Base-by-base conservation (phyloP, 2,113 vertebrate species). In the Dendropsophus ebraccatus region DNA sequence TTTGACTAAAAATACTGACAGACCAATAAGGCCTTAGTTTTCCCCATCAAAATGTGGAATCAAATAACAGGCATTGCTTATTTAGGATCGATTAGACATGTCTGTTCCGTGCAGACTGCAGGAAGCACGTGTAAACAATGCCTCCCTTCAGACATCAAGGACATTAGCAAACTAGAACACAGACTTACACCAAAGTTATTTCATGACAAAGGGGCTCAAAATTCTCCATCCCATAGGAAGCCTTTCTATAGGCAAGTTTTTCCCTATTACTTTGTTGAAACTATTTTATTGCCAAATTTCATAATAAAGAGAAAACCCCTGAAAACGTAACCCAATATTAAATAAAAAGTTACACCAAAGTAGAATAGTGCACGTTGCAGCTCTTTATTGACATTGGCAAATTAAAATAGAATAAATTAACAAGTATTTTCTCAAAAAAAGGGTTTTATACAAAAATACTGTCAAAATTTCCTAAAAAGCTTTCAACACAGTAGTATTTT, bases 391-490 rank as follows among this genome's bases (percentile, higher is more conserved):
- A 96, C 94, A 95, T 96, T 95, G 94, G 95, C 95, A 96, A 96
- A 96, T 96, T 96, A 96, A 96, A 96, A 96, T 96, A 95, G 93
- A 96, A 96, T 96, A 96, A 96, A 96, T 96, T 96, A 96, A 96
- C 95, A 96, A 95, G 92, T 95, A 95, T 94, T 93, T 95, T 95
- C 90, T 95, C 93, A 95, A 95, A 96, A 96, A 41, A 96, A 95
- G 92, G 91, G 92, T 93, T 94, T 95, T 95, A 93, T 96, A 96
- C 96, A 96, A 96, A 96, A 96, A 96, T 96, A 96, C 95, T 96
- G 95, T 96, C 94, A 96, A 95, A 95, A 95, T 96, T 96, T 96
- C 94, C 96, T 95, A 94, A 95, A 96, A 96, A 96, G 95, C 95
- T 94, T 94, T 96, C 92, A 95, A 95, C 95, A 95, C 95, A 96